Percentiles rank a stretch among this genome's conserved stretches.
Conservation (phyloP, 2,797 vertebrate genomes). For the Gorsachius magnificus region DNA sequence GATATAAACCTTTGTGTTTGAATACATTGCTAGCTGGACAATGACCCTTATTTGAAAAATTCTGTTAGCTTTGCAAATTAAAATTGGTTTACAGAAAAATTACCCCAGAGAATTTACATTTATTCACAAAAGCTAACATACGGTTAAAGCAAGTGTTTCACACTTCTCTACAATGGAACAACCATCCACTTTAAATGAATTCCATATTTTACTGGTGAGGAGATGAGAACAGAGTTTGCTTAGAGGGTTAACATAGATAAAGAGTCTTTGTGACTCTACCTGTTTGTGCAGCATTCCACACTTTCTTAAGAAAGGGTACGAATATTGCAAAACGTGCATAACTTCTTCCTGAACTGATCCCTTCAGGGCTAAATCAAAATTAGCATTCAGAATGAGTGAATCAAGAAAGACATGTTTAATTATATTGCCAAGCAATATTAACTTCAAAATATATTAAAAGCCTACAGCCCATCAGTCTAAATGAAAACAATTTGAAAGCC, state of each 20-base stretch:
- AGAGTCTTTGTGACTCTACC: slow-evolving; percentile 44
- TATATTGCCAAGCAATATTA: slow-evolving; percentile 53
- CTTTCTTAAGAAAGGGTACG: slow-evolving; percentile 14
- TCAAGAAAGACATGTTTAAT: slow-evolving; percentile 56
- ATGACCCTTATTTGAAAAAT: not conserved
- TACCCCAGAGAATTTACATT: not conserved
- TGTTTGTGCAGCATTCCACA: slow-evolving; percentile 50
- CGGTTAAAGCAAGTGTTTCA: not conserved
- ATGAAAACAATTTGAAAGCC: not conserved
- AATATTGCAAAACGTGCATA: slow-evolving; percentile 11
- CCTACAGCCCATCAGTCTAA: not conserved
- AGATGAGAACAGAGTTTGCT: not conserved
- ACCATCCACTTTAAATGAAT: slow-evolving; percentile 22
- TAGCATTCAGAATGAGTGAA: slow-evolving; percentile 40
- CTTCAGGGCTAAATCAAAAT: slow-evolving; percentile 54
- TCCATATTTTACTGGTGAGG: not conserved
- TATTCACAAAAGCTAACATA: slow-evolving; percentile 12
- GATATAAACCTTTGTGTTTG: not conserved
- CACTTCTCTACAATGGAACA: not conserved
- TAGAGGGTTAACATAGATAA: slow-evolving; percentile 33
- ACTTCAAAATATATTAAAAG: slow-evolving; percentile 49
- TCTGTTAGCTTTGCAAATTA: not conserved
- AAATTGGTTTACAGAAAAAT: not conserved
- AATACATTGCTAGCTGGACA: not conserved
- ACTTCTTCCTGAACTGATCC: slow-evolving; percentile 41